Conservation (phyloP, 2,113 vertebrate genomes). For the Trogon melanurus region DNA sequence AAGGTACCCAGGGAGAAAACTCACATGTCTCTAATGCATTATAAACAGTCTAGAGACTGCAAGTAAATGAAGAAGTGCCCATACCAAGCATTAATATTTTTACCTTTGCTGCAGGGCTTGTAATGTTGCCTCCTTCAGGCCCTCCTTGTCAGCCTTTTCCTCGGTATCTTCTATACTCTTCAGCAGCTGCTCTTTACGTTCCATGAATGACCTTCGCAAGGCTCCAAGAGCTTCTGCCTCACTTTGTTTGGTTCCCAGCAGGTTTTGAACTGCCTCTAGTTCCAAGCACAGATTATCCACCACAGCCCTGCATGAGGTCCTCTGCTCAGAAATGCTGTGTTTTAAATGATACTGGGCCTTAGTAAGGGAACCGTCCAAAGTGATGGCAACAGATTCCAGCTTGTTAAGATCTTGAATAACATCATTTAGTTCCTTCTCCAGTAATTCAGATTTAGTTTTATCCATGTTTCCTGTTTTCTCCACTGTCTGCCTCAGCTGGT, state of each 20-base stretch:
- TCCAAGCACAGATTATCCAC: constrained; percentile 79
- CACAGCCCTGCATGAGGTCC: constrained; percentile 85
- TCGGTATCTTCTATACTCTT: constrained; percentile 86
- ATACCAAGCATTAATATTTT: background rate
- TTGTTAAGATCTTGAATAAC: constrained; percentile 77
- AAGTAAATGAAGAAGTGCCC: background rate
- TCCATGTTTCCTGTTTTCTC: constrained; percentile 86
- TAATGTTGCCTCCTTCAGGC: constrained; percentile 80
- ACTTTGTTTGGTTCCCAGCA: constrained; percentile 91
- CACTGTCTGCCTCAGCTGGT: constrained; percentile 79
- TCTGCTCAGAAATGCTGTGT: constrained; percentile 74
- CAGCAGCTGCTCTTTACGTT: constrained; percentile 87
- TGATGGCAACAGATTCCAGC: constrained; percentile 81
- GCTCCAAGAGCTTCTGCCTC: constrained; percentile 88
- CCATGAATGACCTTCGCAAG: constrained; percentile 82
- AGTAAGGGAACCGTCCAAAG: constrained; percentile 83
- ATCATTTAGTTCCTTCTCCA: constrained; percentile 78
- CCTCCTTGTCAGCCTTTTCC: constrained; percentile 80
- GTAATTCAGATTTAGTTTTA: constrained; percentile 79
- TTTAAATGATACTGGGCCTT: constrained; percentile 90
- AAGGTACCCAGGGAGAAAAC: background rate
- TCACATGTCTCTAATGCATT: background rate
- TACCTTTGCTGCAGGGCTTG: constrained; percentile 93
- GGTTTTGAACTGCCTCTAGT: constrained; percentile 86
- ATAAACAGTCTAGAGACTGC: background rate